Percentiles rank a stretch among this genome's conserved stretches.
Conservation (phyloP, 1,140 invertebrate species). For the Heliothis virescens region DNA sequence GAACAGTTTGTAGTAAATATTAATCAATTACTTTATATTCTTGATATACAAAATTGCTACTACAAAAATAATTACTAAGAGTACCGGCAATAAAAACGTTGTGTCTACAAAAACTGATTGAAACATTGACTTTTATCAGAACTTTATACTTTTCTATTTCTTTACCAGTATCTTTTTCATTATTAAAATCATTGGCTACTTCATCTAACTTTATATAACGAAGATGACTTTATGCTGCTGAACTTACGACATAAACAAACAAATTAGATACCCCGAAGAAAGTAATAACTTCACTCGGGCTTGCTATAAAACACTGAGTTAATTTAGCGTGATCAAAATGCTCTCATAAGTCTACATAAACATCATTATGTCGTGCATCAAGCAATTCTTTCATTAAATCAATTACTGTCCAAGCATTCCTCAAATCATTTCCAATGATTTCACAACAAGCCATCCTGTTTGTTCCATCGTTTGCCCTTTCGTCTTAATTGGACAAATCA, state of each 20-base stretch:
- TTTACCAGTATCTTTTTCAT: too few species aligned
- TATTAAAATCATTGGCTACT: too few species aligned
- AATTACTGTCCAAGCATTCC: constrained; percentile 42
- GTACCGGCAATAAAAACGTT: too few species aligned
- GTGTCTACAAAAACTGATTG: too few species aligned
- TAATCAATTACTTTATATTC: neutral
- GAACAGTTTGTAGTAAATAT: neutral
- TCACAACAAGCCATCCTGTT: constrained; percentile 54
- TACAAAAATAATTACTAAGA: too few species aligned
- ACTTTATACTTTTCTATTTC: too few species aligned
- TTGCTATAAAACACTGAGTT: neutral
- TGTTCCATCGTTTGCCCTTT: constrained; percentile 54
- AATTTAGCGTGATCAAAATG: constrained; percentile 3
- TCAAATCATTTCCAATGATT: constrained; percentile 56
- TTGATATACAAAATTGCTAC: neutral
- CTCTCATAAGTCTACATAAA: constrained; percentile 26
- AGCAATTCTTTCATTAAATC: constrained; percentile 45
- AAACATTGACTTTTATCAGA: too few species aligned
- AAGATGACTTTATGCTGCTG: too few species aligned
- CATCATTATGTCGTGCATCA: constrained; percentile 40
- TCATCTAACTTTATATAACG: too few species aligned
- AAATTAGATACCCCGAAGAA: too few species aligned
- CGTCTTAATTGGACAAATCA: constrained; percentile 75
- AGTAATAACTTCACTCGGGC: neutral
- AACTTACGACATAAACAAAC: too few species aligned